Evolutionary conservation across 2,797 vertebrate genomes (phyloP), one percentile per base, ranked within the genome.

Genomic region (Eleutherodactylus coqui): DNA sequence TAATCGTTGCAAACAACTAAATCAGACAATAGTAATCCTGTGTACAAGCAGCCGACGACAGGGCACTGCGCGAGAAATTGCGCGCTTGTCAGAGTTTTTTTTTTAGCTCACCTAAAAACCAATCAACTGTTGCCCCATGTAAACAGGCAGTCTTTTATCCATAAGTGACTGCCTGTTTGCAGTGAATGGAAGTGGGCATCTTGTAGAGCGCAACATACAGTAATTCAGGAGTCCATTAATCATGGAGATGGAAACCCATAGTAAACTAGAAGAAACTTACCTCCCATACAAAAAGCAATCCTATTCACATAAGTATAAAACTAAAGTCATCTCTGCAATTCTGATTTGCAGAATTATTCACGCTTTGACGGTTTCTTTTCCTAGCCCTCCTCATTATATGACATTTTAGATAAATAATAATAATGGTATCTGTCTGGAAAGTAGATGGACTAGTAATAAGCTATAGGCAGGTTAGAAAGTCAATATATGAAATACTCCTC

Each of bases 381-480:
- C 24, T 21, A 13, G 8, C 17, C 32, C 53, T 49, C 19, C 29
- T 73, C 55, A 55, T 36, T 32, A 82, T 17, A 38, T 70, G 80
- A 21, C 34, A 49, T n/a, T 55, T n/a, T 38, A 27, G 17, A 82
- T 53, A 70, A 51, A 70, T 53, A 55, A 82, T 14, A 55, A 34
- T 21, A 38, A 24, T 41, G 51, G 34, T 14, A 38, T 53, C 49
- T 77, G 51, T 5, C 32, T 34, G 21, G 41, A 49, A 67, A 81
- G 32, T 51, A 70, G 29, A 51, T 43, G 19, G 47, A 38, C 34
- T 55, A 27, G 49, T 43, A 73, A 45, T 38, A 72, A 83, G n/a
- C 69, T 73, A 73, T 60, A 41, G 49, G 36, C 21, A 60, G 36
- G 34, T 27, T 14, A 27, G 21, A 60, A 78, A 78, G 49, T 45